Evolutionary conservation across 1,140 invertebrate genomes (phyloP).

Genomic region (Plutomurus gul): DNA sequence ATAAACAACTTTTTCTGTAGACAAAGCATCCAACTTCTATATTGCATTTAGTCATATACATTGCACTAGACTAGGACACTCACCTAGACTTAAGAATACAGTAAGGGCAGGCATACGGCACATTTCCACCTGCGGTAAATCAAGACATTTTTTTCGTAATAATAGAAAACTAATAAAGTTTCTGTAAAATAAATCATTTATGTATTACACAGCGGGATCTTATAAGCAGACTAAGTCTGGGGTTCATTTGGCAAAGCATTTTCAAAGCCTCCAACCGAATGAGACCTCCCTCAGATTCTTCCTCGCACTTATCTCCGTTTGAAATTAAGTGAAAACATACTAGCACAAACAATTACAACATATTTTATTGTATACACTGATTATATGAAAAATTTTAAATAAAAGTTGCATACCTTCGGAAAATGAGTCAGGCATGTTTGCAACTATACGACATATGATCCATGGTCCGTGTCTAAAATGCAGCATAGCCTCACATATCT

Average conservation of each 20-base stretch:
- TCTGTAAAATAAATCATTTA: slow-evolving; percentile 30
- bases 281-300: slow-evolving; percentile 71
- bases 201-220: slow-evolving; percentile 77
- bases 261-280: slow-evolving; percentile 74
- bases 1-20: background rate
- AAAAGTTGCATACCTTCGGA: slow-evolving; percentile 70
- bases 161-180: slow-evolving; percentile 6
- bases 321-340: slow-evolving; percentile 82
- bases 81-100: slow-evolving; percentile 74
- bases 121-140: slow-evolving; percentile 66
- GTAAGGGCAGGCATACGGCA: slow-evolving; percentile 86
- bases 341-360: slow-evolving; percentile 57
- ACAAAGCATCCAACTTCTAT: background rate
- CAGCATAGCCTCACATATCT: slow-evolving; percentile 74
- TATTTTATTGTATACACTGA: background rate
- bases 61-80: no score
- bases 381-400: background rate
- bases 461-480: slow-evolving; percentile 87
- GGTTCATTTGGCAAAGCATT: slow-evolving; percentile 87
- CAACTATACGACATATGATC: slow-evolving; percentile 85
- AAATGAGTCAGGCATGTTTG: slow-evolving; percentile 91
- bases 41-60: no score
- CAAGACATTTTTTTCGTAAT: slow-evolving; percentile 30
- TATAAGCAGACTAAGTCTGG: slow-evolving; percentile 78
- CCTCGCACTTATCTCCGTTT: slow-evolving; percentile 87